Conservation (phyloP, 35 echinoderm and acorn worm genomes). For the Apostichopus japonicus region DNA sequence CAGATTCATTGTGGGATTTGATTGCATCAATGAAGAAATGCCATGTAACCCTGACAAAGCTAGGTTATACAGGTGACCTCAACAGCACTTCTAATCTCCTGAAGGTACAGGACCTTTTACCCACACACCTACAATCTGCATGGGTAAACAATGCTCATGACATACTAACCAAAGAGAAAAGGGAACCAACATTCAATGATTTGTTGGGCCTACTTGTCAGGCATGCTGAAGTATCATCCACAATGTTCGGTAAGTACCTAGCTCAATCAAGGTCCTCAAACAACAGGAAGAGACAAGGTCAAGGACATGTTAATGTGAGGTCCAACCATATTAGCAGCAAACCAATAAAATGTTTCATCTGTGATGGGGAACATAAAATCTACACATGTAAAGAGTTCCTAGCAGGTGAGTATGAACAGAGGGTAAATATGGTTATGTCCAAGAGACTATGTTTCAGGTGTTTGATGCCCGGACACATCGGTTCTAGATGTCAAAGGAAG, state of each 20-base stretch:
- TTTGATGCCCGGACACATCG: constrained; percentile 11
- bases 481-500: constrained; percentile 15
- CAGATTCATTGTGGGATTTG: constrained; percentile 46
- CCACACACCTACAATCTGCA: constrained; percentile 24
- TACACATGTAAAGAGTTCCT: constrained; percentile 44
- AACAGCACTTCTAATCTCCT: constrained; percentile 28
- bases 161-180: constrained; percentile 14
- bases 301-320: constrained; percentile 18
- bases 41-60: constrained; percentile 38
- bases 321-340: constrained; percentile 44
- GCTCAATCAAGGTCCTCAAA: constrained; percentile 20
- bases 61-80: constrained; percentile 50
- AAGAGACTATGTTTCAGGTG: constrained; percentile 59
- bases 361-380: constrained; percentile 36
- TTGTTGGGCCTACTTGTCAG: not conserved
- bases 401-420: constrained; percentile 18
- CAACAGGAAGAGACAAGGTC: not conserved
- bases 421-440: constrained; percentile 16
- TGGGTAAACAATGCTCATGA: constrained; percentile 50
- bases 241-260: constrained; percentile 57
- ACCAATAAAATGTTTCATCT: constrained; percentile 44
- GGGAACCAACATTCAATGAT: constrained; percentile 52
- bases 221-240: constrained; percentile 43
- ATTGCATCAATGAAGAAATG: constrained; percentile 60
- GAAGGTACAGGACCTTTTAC: constrained; percentile 19